phyloP scores from a whole-genome alignment of 2,797 vertebrate species.

The Oryzias dopingdopingensis region DNA sequence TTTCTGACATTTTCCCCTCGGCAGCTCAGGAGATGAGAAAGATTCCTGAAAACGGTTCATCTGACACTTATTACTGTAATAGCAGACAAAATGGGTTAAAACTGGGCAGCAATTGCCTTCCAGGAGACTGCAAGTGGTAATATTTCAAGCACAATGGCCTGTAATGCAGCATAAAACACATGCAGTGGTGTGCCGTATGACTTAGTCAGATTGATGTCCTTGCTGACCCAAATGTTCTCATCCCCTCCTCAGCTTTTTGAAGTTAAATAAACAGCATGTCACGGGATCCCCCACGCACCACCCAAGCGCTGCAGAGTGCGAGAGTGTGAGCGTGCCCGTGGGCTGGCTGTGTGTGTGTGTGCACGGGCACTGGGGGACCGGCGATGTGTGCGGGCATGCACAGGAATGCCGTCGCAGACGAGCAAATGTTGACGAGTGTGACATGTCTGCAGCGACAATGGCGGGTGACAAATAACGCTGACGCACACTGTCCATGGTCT shows the following conservation, averaged over 20 bases:
- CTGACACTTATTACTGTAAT: conserved; percentile 46
- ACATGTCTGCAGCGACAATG: conserved; percentile 61
- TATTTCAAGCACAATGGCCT: conserved; percentile 51
- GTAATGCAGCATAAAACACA: conserved; percentile 30
- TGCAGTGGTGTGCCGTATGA: conserved; percentile 57
- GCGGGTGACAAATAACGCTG: conserved; percentile 64
- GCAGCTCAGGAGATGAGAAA: conserved; percentile 50
- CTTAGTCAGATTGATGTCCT: conserved; percentile 63
- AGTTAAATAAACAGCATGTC: conserved; percentile 71
- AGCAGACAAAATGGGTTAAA: conserved; percentile 28
- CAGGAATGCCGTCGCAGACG: conserved; percentile 22
- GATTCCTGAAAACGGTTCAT: conserved; percentile 48
- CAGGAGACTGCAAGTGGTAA: conserved; percentile 40
- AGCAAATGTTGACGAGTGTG: conserved; percentile 33
- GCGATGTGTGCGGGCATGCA: conserved; percentile 31
- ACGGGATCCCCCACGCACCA: conserved; percentile 66
- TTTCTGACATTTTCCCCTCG: conserved; percentile 43
- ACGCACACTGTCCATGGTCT: conserved; percentile 64
- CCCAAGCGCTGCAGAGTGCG: conserved; percentile 62
- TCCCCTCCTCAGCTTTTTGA: conserved; percentile 63
- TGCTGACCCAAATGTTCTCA: conserved; percentile 62
- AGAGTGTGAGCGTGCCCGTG: conserved; percentile 45
- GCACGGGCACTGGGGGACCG: conserved; percentile 24
- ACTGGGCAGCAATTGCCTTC: conserved; percentile 31
- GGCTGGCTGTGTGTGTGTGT: conserved; percentile 32